These are phyloP conservation scores for Cynocephalus volans DNA, from an alignment of 2,113 vertebrate species.

Conservation along the genomic window DNA sequence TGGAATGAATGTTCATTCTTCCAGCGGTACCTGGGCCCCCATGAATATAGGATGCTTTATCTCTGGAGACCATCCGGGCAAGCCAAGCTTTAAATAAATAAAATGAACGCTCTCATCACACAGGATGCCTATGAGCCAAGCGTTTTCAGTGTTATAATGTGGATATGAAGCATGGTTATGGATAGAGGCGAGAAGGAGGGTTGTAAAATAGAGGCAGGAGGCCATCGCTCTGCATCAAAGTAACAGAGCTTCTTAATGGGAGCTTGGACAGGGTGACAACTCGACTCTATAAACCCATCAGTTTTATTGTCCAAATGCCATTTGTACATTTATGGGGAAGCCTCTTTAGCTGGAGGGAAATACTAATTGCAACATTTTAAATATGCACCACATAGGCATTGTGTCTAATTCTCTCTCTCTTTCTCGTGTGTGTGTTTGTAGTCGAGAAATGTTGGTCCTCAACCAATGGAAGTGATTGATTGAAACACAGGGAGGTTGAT, in stretches of 20 bases:
- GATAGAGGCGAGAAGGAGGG: not conserved
- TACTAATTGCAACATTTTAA: not conserved
- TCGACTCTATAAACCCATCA: not conserved
- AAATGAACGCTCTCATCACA: conserved; percentile 68
- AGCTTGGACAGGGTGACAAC: not conserved
- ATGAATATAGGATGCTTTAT: conserved; percentile 70
- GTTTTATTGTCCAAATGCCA: not conserved
- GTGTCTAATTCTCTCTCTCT: not conserved
- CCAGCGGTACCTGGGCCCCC: conserved; percentile 45
- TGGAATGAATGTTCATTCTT: conserved; percentile 76
- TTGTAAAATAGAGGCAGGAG: not conserved
- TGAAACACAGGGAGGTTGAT: not conserved
- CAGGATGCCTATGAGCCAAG: conserved; percentile 61
- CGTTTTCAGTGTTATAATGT: not conserved
- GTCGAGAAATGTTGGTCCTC: not conserved
- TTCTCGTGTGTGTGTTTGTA: not conserved
- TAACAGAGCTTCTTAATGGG: not conserved
- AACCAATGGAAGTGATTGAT: no score
- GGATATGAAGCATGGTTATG: not conserved
- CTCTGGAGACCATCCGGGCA: conserved; percentile 72
- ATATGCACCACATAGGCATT: not conserved
- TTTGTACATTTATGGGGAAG: not conserved
- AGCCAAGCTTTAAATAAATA: conserved; percentile 74
- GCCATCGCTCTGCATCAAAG: not conserved
- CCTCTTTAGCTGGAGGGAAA: not conserved